Evolutionary conservation across 2,888 invertebrate species (phyloP), one percentile per base, ranked within the genome.

Genomic region (Platypus cylindrus): DNA sequence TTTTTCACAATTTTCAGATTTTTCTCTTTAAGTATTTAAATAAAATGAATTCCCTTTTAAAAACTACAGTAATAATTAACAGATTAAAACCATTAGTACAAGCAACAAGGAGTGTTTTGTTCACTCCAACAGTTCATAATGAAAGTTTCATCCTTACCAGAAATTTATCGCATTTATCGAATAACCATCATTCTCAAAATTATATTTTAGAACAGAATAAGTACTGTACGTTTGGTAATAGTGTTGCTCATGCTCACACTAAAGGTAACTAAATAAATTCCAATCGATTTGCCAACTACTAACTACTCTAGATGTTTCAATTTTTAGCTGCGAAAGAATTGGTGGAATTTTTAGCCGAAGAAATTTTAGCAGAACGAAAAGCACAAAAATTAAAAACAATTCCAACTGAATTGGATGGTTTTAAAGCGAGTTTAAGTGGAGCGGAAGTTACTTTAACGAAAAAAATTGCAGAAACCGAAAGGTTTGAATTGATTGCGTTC

Each of bases 301-400:
- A 5, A 11, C 23, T 8, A 9, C 8, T 13, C 18, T 13, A 24
- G 22, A 31, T 20, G 7, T 34, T 20, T 12, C 12, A 25, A 15
- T 34, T 48, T 49, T 14, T 43, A 89, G 87, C 82, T 50, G 89
- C 89, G 58, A 71, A 78, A 45, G 89, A 90, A 55, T 66, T 97
- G 31, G 80, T 86, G 0, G 86, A 89, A 56, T 95, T 94, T 56
- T 65, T 97, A 16, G 79, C 83, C 2, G 90, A 95, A 53, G 95
- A 97, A 66, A 94, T 97, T 43, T 70, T 83, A 16, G 83, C 87
- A 0, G 95, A 95, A 59, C 79, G 83, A 48, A 85, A 87, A 56
- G 75, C 82, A 2, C 81, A 79, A 53, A 83, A 84, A 56, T 59
- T 74, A 11, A 78, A 81, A 58, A 68, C 71, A 0, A 67, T 86